phyloP scores from a whole-genome alignment of 2,888 invertebrate species.

The Unio pictorum region DNA sequence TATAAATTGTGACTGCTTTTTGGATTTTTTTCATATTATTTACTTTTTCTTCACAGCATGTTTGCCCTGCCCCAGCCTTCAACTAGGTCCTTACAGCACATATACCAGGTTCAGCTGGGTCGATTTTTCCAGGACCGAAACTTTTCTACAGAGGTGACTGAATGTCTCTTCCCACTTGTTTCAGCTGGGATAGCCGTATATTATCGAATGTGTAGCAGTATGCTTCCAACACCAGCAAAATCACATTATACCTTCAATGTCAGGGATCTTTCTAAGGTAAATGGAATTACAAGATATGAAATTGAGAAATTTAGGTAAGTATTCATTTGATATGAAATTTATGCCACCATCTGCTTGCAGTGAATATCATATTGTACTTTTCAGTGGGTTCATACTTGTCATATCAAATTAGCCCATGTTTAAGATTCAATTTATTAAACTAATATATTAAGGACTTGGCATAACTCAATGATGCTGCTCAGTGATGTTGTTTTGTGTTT shows the following conservation, averaged over 20 bases:
- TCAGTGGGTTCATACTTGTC: too few relatives aligned
- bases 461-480: too few relatives aligned
- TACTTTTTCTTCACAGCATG: constrained; percentile 53
- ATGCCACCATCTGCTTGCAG: too few relatives aligned
- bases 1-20: too few relatives aligned
- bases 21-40: neutral
- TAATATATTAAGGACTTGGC: too few relatives aligned
- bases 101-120: constrained; percentile 71
- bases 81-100: constrained; percentile 69
- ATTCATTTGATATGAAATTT: neutral
- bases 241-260: constrained; percentile 72
- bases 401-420: too few relatives aligned
- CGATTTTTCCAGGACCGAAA: constrained; percentile 69
- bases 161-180: constrained; percentile 65
- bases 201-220: constrained; percentile 66
- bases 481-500: too few relatives aligned
- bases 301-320: neutral
- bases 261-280: constrained; percentile 69
- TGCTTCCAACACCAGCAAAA: constrained; percentile 70
- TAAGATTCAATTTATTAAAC: too few relatives aligned
- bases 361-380: too few relatives aligned
- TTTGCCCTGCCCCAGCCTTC: constrained; percentile 70
- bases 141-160: constrained; percentile 68
- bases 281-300: neutral
- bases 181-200: constrained; percentile 69